Evolutionary conservation across 53 echinoderm and acorn worm genomes (phyloP).

Genomic region (Patiria pectinifera): DNA sequence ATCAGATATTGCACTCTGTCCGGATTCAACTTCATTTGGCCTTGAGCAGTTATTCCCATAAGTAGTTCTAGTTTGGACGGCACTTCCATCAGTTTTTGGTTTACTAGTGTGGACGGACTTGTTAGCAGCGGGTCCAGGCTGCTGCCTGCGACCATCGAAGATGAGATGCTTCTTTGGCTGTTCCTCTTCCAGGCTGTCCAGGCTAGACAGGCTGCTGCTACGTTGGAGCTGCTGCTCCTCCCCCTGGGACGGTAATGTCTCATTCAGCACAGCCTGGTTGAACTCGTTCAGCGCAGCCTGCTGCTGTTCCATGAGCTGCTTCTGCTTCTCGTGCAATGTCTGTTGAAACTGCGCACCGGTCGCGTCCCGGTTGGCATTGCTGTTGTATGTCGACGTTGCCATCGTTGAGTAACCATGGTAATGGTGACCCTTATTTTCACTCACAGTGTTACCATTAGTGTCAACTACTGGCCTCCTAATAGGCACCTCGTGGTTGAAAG

Average conservation of each 20-base stretch:
- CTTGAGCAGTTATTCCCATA: constrained; percentile 38
- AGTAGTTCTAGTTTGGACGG: constrained; percentile 38
- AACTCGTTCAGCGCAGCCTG: constrained; percentile 92
- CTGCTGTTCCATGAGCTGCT: constrained; percentile 83
- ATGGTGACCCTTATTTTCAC: constrained; percentile 49
- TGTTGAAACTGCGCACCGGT: constrained; percentile 63
- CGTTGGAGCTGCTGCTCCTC: constrained; percentile 55
- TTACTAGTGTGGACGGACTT: constrained; percentile 17
- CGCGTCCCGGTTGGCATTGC: constrained; percentile 42
- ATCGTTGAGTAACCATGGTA: constrained; percentile 77
- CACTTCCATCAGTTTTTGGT: not conserved
- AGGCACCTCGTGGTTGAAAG: constrained; percentile 26
- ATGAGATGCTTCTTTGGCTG: constrained; percentile 27
- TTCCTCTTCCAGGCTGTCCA: constrained; percentile 89
- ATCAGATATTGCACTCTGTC: constrained; percentile 21
- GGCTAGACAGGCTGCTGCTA: constrained; percentile 84
- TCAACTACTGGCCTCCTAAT: constrained; percentile 41
- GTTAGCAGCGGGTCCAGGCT: not conserved
- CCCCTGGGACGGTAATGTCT: constrained; percentile 56
- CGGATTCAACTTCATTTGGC: not conserved
- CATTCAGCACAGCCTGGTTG: constrained; percentile 80
- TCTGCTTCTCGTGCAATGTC: constrained; percentile 82
- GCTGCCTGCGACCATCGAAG: not conserved
- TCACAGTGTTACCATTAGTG: constrained; percentile 73
- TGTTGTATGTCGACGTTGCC: constrained; percentile 55